Percentiles rank a stretch among this genome's conserved stretches.
Conservation (phyloP, 1,140 invertebrate species). For the Chironomus tepperi region DNA sequence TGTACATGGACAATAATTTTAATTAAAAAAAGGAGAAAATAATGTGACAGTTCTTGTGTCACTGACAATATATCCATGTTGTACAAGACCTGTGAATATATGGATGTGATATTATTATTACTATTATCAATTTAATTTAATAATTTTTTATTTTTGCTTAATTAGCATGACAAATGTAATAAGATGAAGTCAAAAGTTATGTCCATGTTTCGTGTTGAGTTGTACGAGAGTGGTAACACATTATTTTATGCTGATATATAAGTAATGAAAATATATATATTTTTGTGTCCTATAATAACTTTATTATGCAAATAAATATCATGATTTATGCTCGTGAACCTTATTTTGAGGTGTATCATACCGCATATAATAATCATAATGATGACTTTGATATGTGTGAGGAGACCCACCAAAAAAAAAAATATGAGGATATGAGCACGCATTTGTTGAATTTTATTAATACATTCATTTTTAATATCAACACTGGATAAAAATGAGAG, state of each 20-base stretch:
- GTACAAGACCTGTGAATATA: too few relatives aligned
- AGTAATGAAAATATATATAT: background rate
- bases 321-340: constrained; percentile 24
- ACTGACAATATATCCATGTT: too few relatives aligned
- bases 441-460: constrained; percentile 11
- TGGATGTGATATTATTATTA: too few relatives aligned
- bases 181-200: background rate
- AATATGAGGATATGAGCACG: background rate
- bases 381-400: too few relatives aligned
- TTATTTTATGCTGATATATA: constrained; percentile 14
- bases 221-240: constrained; percentile 6
- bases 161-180: background rate
- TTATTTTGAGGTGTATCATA: constrained; percentile 18
- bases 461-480: constrained; percentile 9
- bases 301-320: constrained; percentile 24
- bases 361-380: background rate
- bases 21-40: too few relatives aligned
- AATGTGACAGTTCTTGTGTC: too few relatives aligned
- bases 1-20: too few relatives aligned
- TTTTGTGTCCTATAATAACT: constrained; percentile 19
- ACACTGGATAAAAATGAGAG: background rate
- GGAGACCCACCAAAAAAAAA: too few relatives aligned
- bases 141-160: background rate
- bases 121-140: too few relatives aligned
- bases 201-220: background rate